Evolutionary conservation across 37 sponge, comb jelly and placozoan species (phyloP).

Genomic region (Eunapius fragilis): DNA sequence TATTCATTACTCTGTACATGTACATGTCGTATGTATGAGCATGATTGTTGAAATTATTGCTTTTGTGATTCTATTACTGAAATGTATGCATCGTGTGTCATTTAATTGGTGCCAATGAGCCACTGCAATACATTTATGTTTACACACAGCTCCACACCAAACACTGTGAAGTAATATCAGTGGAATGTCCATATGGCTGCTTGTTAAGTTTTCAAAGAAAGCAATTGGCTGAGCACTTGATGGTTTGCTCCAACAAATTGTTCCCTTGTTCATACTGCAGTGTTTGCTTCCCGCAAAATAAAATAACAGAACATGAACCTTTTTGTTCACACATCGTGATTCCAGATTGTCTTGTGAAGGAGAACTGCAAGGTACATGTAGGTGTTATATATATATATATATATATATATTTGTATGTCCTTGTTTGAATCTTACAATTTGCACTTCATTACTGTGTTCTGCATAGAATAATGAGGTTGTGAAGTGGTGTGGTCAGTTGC

Average conservation of each 20-base stretch:
- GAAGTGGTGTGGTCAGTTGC: slow-evolving; percentile 73
- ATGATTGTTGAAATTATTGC: too few relatives aligned
- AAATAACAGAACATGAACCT: slow-evolving; percentile 27
- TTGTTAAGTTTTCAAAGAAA: slow-evolving; percentile 48
- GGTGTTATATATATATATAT: too few relatives aligned
- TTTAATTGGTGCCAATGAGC: background rate
- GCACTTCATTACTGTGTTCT: background rate
- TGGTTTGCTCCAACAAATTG: slow-evolving; percentile 59
- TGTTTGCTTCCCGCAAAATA: slow-evolving; percentile 37
- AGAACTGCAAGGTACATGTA: slow-evolving; percentile 28
- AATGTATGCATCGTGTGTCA: too few relatives aligned
- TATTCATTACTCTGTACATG: too few relatives aligned
- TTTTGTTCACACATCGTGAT: slow-evolving; percentile 60
- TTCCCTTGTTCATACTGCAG: slow-evolving; percentile 46
- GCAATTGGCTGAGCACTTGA: slow-evolving; percentile 38
- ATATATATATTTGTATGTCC: slow-evolving; percentile 11
- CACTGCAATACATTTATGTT: background rate
- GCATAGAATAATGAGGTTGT: slow-evolving; percentile 62
- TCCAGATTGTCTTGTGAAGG: slow-evolving; percentile 34
- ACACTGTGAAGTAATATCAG: slow-evolving; percentile 49
- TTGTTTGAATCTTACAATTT: background rate
- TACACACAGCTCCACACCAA: slow-evolving; percentile 37
- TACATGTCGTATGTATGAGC: too few relatives aligned
- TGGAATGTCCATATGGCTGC: slow-evolving; percentile 67
- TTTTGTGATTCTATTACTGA: too few relatives aligned